Conservation (phyloP, 2,888 invertebrate species). For the Parnassius glacialis region DNA sequence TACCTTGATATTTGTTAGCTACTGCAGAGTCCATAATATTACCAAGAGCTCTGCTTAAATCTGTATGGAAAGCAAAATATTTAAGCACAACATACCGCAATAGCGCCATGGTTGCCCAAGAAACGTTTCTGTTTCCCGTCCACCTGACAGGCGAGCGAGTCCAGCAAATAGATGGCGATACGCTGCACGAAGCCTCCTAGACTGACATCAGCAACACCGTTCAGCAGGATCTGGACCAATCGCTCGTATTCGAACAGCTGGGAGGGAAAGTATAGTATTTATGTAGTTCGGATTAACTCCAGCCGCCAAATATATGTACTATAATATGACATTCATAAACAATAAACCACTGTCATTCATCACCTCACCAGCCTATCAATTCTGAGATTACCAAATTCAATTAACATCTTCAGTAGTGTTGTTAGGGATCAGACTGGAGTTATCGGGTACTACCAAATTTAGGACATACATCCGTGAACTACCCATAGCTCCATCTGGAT, state of each 20-base stretch:
- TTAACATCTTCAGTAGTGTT: too few relatives aligned
- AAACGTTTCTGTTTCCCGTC: constrained; percentile 95
- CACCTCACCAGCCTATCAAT: too few relatives aligned
- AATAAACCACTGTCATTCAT: too few relatives aligned
- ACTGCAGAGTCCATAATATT: too few relatives aligned
- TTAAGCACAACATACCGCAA: constrained; percentile 81
- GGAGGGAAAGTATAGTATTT: background rate
- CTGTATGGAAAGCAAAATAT: background rate
- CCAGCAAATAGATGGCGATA: constrained; percentile 96
- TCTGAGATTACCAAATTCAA: too few relatives aligned
- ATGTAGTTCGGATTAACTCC: too few relatives aligned
- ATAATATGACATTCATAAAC: background rate
- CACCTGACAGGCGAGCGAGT: constrained; percentile 97
- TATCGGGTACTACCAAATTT: too few relatives aligned
- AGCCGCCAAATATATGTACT: background rate
- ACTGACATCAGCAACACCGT: constrained; percentile 89
- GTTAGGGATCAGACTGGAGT: too few relatives aligned
- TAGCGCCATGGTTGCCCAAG: constrained; percentile 94
- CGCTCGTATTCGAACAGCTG: constrained; percentile 95
- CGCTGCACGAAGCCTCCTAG: constrained; percentile 96
- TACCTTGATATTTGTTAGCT: too few relatives aligned
- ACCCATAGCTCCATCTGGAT: too few relatives aligned
- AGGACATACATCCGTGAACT: too few relatives aligned
- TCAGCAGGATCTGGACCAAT: constrained; percentile 89
- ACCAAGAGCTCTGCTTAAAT: too few relatives aligned